Conservation (phyloP, 2,113 vertebrate genomes). For the Tetraodon nigroviridis region DNA sequence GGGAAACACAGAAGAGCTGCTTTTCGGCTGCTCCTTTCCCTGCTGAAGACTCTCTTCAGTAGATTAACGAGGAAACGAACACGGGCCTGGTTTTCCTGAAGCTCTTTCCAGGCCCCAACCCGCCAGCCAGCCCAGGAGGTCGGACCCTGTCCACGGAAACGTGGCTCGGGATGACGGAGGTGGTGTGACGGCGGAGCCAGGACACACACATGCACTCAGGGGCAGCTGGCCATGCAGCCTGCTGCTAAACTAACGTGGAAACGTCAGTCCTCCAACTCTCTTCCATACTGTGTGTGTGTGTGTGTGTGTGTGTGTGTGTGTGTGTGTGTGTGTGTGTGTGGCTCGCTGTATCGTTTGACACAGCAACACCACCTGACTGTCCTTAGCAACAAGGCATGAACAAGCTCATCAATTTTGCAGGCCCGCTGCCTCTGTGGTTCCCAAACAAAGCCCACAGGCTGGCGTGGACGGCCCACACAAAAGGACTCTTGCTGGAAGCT, state of each 20-base stretch:
- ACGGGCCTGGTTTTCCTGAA: not conserved
- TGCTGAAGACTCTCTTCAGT: constrained; percentile 7
- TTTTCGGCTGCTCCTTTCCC: not conserved
- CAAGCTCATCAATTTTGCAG: constrained; percentile 71
- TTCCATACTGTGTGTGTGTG: constrained; percentile 2
- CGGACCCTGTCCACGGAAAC: not conserved
- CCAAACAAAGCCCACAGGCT: constrained; percentile 52
- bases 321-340: constrained; percentile 24
- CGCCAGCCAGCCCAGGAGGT: not conserved
- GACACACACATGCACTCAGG: constrained; percentile 27
- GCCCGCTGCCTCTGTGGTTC: constrained; percentile 39
- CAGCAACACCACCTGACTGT: constrained; percentile 50
- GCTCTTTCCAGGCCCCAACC: constrained; percentile 7
- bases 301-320: constrained; percentile 1
- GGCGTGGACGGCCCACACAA: constrained; percentile 14
- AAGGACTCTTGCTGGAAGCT: constrained; percentile 21
- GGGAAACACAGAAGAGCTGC: not conserved
- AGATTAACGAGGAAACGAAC: constrained; percentile 28
- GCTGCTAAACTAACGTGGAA: constrained; percentile 53
- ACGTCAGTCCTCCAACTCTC: constrained; percentile 23
- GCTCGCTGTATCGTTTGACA: constrained; percentile 48
- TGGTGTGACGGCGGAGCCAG: not conserved
- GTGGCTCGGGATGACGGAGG: constrained; percentile 2
- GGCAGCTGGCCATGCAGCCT: constrained; percentile 44
- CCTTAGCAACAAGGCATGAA: constrained; percentile 52